phyloP scores from a whole-genome alignment of 2,113 vertebrate species.

The Aspidoscelis tigris region DNA sequence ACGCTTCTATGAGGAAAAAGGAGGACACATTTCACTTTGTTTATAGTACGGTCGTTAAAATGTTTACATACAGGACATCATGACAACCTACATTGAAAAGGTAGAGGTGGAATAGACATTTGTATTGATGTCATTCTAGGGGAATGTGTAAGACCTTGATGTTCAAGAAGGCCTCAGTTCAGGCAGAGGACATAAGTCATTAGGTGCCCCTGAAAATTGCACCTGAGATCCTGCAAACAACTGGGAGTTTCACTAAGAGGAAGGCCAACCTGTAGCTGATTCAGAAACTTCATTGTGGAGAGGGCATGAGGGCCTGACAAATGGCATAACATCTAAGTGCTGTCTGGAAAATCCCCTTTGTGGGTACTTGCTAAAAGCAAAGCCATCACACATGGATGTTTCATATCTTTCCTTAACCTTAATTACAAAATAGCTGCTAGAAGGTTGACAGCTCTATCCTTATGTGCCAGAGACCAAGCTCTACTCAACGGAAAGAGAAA shows the following conservation, averaged over 20 bases:
- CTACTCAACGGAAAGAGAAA: not conserved
- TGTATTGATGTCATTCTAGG: conserved; percentile 8
- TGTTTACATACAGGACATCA: conserved; percentile 24
- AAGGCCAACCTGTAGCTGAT: not conserved
- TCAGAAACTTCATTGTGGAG: not conserved
- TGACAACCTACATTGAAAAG: conserved; percentile 36
- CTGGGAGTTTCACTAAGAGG: not conserved
- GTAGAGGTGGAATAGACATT: not conserved
- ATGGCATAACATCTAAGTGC: not conserved
- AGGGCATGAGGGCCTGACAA: not conserved
- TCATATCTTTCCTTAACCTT: too few relatives aligned
- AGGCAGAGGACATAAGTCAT: not conserved
- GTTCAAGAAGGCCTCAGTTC: too few relatives aligned
- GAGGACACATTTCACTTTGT: conserved; percentile 31
- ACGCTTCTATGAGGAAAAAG: conserved; percentile 13
- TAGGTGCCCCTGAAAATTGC: not conserved
- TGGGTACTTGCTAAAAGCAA: not conserved
- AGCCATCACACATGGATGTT: not conserved
- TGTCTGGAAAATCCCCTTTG: not conserved
- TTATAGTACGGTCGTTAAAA: conserved; percentile 37
- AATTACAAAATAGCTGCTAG: not conserved
- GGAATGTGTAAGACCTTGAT: too few relatives aligned
- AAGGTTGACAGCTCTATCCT: not conserved
- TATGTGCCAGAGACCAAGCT: not conserved
- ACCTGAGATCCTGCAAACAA: too few relatives aligned